Base-by-base conservation (phyloP, 64 coral and sea anemone genomes). In the Anthopleura sola region DNA sequence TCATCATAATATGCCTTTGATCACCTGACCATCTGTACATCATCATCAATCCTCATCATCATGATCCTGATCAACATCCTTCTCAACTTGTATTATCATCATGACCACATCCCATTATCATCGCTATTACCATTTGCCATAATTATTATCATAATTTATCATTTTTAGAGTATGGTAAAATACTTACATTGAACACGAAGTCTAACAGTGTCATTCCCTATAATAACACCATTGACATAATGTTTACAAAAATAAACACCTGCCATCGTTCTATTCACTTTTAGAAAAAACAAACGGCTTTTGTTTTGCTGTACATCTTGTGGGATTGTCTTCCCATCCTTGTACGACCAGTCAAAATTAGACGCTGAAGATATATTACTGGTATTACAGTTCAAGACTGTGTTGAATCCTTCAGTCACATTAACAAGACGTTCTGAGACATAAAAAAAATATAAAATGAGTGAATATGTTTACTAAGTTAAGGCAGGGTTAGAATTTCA, bases 141-240 rank as follows among this genome's bases (percentile, higher is more conserved):
- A n/a, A n/a, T n/a, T n/a, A n/a, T n/a, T n/a, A n/a, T n/a, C n/a
- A n/a, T n/a, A n/a, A n/a, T n/a, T n/a, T n/a, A n/a, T n/a, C n/a
- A n/a, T n/a, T n/a, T n/a, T n/a, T n/a, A n/a, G n/a, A n/a, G n/a
- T n/a, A n/a, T n/a, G n/a, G n/a, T n/a, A n/a, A n/a, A n/a, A 37
- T 77, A 40, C 74, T 77, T 77, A 77, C 74, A 77, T 37, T 77
- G 33, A 37, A 77, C 31, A 34, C 37, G 37, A 37, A 77, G 74
- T 36, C 23, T 34, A 77, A 77, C 12, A 77, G 74, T 37, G 32
- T 77, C 34, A 77, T 77, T 77, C 16, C 31, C 31, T 18, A 77
- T 18, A 4, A 21, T 16, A 18, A 29, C 4, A 77, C 74, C 74
- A 77, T 15, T 77, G 31, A 6, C 17, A 77, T 34, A 37, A 40